Conservation (phyloP, 2,797 vertebrate species). For the Lagorchestes hirsutus region DNA sequence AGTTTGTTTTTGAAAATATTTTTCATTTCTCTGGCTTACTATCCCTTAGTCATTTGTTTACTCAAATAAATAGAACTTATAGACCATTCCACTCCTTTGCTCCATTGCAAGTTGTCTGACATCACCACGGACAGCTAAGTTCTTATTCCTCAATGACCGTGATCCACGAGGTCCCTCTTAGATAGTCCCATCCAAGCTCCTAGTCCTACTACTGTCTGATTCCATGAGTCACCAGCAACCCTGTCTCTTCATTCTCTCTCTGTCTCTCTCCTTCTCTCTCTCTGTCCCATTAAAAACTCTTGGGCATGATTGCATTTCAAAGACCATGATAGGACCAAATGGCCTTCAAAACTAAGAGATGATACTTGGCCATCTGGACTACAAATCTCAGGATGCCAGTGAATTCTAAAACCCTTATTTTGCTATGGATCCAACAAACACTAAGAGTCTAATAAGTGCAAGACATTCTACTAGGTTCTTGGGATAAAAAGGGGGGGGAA, state of each 20-base stretch:
- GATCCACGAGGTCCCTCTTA: neutral
- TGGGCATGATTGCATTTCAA: neutral
- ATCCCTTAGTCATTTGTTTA: conserved; percentile 67
- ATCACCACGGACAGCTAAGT: conserved; percentile 16
- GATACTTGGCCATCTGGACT: neutral
- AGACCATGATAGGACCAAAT: neutral
- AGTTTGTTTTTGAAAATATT: conserved; percentile 73
- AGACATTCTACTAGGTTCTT: neutral
- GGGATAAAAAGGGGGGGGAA: neutral
- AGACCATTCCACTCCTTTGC: neutral
- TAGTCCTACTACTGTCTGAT: neutral
- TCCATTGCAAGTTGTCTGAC: conserved; percentile 55
- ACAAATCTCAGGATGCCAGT: neutral
- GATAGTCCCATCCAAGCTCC: neutral
- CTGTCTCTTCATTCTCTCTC: neutral
- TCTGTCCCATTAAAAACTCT: neutral
- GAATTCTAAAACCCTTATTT: neutral
- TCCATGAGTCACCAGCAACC: neutral
- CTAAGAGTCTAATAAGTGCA: neutral
- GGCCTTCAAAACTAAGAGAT: neutral
- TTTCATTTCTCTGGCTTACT: conserved; percentile 75
- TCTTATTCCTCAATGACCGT: neutral
- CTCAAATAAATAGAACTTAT: conserved; percentile 55
- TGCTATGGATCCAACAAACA: neutral
- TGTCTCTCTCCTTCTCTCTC: no score